Base-by-base conservation (phyloP, 1,140 invertebrate genomes). In the Nasonia vitripennis region DNA sequence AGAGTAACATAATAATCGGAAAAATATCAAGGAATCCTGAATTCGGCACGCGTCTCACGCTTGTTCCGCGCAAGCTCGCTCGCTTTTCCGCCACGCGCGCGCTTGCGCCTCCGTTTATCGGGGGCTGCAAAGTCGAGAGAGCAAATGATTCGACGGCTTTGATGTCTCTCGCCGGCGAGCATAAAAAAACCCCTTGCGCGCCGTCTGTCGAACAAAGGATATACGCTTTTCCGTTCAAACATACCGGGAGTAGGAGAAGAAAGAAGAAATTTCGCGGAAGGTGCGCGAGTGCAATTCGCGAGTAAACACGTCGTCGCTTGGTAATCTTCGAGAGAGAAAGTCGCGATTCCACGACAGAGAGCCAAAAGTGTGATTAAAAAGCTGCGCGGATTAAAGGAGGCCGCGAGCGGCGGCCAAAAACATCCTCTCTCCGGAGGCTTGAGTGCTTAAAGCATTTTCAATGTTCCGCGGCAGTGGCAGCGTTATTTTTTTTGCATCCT, bases 381-480 rank as follows among this genome's bases (percentile, higher is more conserved):
- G 11, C 27, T 31, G 70, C 34, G 34, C 34, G 34, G 11, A 34
- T 31, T 71, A 71, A 71, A n/a, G 55, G 17, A 62, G 55, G 55
- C 7, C 55, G 55, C 55, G 55, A 78, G 45, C 27, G 41, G 55
- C 55, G 34, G 37, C 51, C 20, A 86, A 84, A 81, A 83, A 77
- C 86, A 88, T 87, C 84, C 78, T 67, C 55, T 67, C 62, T 37
- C 31, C 31, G 6, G 4, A 17, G 20, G 55, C 20, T 62, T 20
- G 55, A 31, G 78, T 41, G 78, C 78, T 79, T 78, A 79, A 79
- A 79, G 78, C 78, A 79, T 79, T 79, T 79, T 79, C 78, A 79
- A 67, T 79, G 78, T 79, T 79, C n/a, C 34, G 73, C 45, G 48
- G 51, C 27, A 37, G 78, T 27, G 27, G 20, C 20, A 11, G 75